phyloP scores from a whole-genome alignment of 1,140 invertebrate species.

The Eufriesea mexicana region DNA sequence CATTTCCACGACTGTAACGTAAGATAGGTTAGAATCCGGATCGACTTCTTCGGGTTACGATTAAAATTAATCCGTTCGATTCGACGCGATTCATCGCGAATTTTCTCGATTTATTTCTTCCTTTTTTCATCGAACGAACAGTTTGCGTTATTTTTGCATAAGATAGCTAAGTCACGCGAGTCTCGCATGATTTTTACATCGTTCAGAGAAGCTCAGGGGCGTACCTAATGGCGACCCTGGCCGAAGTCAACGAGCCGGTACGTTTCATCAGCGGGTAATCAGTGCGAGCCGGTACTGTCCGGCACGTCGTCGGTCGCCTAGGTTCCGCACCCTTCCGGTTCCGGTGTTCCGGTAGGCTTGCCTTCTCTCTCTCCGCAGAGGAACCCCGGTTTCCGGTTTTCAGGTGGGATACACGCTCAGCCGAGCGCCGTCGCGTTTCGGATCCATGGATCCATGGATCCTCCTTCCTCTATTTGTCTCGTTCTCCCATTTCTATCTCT shows the following conservation, averaged over 20 bases:
- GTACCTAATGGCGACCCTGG: conserved; percentile 61
- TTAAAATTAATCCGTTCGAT: too few species aligned
- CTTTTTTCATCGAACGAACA: not conserved
- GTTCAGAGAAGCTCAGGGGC: conserved; percentile 5
- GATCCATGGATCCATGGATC: conserved; percentile 68
- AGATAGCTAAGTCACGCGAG: too few species aligned
- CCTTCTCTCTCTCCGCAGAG: conserved; percentile 65
- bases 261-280: conserved; percentile 78
- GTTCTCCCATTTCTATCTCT: not conserved
- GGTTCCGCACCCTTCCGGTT: conserved; percentile 81
- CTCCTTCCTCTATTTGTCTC: conserved; percentile 58
- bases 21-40: too few species aligned
- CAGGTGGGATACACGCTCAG: conserved; percentile 81
- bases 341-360: conserved; percentile 82
- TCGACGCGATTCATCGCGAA: too few species aligned
- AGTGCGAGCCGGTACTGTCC: conserved; percentile 75
- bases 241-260: conserved; percentile 67
- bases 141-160: not conserved
- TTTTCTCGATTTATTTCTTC: too few species aligned
- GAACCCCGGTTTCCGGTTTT: conserved; percentile 75
- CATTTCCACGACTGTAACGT: not conserved
- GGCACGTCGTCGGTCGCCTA: conserved; percentile 72
- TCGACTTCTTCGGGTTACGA: too few species aligned
- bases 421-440: conserved; percentile 75
- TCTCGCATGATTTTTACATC: conserved; percentile 30